Base-by-base conservation (phyloP, 2,888 invertebrate genomes). In the Drosophila nr. medialis region DNA sequence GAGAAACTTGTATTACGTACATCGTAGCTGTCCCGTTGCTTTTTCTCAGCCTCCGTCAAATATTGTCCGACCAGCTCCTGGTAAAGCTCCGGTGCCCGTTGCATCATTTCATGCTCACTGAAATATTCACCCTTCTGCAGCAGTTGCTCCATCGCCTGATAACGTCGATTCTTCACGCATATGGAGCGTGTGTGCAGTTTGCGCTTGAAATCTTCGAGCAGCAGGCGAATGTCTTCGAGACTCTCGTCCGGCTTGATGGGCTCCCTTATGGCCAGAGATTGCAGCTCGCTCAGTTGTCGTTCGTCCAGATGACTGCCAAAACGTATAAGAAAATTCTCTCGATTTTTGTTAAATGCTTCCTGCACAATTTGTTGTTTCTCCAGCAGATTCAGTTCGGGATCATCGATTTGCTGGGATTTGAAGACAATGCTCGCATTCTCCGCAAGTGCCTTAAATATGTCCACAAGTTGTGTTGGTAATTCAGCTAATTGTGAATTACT, bases 71-170 rank as follows among this genome's bases (percentile, higher is more conserved):
- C 94, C 80, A 99, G 93, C 88, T 98, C 96, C 77, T 99, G 97
- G 93, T 97, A 99, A 0, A 99, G 93, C 61, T 97, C 94, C 1
- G 99, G 99, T 92, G 98, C 97, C 70, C 99, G 94, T 80, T 95
- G 96, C 95, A 98, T 97, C 99, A 99, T 99, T 94, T 98, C 97
- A 71, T 95, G 95, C 92, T 99, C 98, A 91, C 96, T 96, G 90
- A 99, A 99, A 93, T 98, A 99, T 32, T 94, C 94, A 5, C 91
- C 94, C 59, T 94, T 93, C 10, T 83, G 62, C 45, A 96, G 94
- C 77, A 98, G 92, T 86, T 95, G 94, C 85, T 96, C 95, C 90
- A 98, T 93, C 2, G 98, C 98, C 89, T 96, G 95, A 91, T 95
- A 98, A 48, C 98, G 94, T 80, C 98, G 94, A 92, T 98, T 98